Conservation (phyloP, 2,888 invertebrate species). For the Osedax frankpressi region DNA sequence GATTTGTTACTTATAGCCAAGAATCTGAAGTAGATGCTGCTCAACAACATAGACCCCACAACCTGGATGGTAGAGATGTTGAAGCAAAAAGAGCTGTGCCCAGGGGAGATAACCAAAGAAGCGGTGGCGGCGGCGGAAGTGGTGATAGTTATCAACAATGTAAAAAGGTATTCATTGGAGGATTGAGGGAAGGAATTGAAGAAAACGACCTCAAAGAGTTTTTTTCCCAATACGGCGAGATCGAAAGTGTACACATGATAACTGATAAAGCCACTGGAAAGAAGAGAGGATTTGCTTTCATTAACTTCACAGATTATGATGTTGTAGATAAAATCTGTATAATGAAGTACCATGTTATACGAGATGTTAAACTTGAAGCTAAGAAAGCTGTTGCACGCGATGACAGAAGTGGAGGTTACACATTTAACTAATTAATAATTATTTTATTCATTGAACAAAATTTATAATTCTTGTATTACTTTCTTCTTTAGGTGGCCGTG, state of each 20-base stretch:
- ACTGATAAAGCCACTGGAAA: constrained; percentile 23
- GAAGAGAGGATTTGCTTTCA: constrained; percentile 55
- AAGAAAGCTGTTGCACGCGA: not conserved
- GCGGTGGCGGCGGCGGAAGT: not conserved
- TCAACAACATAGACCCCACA: constrained; percentile 66
- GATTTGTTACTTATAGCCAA: constrained; percentile 86
- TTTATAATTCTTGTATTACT: no score
- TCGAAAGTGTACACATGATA: constrained; percentile 25
- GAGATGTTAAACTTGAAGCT: not conserved
- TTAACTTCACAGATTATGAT: constrained; percentile 89
- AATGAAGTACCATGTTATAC: not conserved
- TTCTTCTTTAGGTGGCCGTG: no score
- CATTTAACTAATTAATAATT: no score
- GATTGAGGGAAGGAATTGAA: constrained; percentile 77
- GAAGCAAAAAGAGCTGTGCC: constrained; percentile 95
- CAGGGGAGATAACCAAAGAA: constrained; percentile 43
- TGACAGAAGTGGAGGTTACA: no score
- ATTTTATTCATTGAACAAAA: no score
- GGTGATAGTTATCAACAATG: not conserved
- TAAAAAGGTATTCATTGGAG: constrained; percentile 75
- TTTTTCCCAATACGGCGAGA: constrained; percentile 89
- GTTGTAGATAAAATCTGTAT: constrained; percentile 70
- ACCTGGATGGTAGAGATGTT: constrained; percentile 81
- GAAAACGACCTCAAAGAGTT: constrained; percentile 78
- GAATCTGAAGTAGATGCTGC: constrained; percentile 94